phyloP scores from a whole-genome alignment of 2,113 vertebrate genomes.

The Agelaius phoeniceus region DNA sequence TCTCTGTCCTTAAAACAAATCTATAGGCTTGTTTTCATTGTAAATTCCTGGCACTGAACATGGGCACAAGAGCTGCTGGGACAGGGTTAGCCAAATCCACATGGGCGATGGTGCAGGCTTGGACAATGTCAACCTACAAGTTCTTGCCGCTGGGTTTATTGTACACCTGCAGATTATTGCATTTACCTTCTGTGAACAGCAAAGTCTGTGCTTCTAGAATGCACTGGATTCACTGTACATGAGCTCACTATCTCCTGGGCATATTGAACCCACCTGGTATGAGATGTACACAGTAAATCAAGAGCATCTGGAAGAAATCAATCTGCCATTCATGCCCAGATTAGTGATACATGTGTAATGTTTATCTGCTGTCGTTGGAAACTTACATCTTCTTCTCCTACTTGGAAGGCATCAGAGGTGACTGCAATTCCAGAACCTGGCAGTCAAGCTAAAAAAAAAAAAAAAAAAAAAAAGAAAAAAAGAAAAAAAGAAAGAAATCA shows the following conservation, averaged over 20 bases:
- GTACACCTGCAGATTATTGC: neutral
- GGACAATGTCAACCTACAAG: neutral
- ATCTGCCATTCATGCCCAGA: neutral
- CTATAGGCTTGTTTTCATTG: neutral
- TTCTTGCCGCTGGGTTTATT: neutral
- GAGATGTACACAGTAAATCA: neutral
- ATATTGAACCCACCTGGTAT: neutral
- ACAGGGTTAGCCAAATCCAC: neutral
- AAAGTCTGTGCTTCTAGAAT: neutral
- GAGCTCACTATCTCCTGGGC: neutral
- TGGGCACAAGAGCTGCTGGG: accelerated
- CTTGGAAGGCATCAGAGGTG: neutral
- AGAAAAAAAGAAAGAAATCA: accelerated
- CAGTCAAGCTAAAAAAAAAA: neutral
- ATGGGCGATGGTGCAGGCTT: neutral
- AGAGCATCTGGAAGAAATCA: slow-evolving; percentile 21
- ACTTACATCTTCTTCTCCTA: neutral
- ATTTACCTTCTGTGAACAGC: neutral
- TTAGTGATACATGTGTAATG: neutral
- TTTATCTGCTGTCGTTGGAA: neutral
- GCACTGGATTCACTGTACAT: neutral
- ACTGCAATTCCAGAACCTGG: neutral
- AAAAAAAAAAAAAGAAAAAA: accelerated
- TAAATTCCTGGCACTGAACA: neutral
- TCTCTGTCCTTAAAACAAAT: neutral